phyloP scores from a whole-genome alignment of 2,113 vertebrate genomes.

The Sander lucioperca region DNA sequence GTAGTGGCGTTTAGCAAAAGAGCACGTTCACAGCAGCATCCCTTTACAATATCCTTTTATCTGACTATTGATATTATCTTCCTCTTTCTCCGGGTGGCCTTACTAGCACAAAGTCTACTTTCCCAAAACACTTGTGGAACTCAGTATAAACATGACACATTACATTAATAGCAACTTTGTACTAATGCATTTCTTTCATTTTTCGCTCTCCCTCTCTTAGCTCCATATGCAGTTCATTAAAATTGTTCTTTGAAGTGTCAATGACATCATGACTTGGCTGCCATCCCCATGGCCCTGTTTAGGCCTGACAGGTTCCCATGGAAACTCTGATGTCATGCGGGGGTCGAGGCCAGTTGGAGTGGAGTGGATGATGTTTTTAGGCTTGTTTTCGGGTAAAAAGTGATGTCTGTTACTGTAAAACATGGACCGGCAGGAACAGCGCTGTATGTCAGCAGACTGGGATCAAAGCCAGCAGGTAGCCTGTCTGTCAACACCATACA shows the following conservation, averaged over 20 bases:
- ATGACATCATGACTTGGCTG: constrained; percentile 76
- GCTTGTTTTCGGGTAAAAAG: constrained; percentile 41
- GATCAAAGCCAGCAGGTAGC: constrained; percentile 52
- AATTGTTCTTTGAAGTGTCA: constrained; percentile 64
- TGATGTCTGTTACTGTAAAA: constrained; percentile 45
- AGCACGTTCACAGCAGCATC: background rate
- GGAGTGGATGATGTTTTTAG: constrained; percentile 18
- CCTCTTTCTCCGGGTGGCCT: constrained; percentile 7
- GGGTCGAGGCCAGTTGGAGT: background rate
- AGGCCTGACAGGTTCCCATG: constrained; percentile 68
- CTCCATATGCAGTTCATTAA: constrained; percentile 71
- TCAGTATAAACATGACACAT: constrained; percentile 17
- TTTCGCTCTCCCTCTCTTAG: constrained; percentile 31
- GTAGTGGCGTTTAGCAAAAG: background rate
- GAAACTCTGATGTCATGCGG: constrained; percentile 71
- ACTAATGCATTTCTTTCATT: constrained; percentile 28
- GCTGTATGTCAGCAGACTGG: constrained; percentile 49
- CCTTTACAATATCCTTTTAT: background rate
- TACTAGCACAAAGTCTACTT: background rate
- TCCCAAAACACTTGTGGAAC: constrained; percentile 15
- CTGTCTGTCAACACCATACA: constrained; percentile 11
- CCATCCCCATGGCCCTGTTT: constrained; percentile 61
- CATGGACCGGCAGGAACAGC: background rate
- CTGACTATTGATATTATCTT: background rate
- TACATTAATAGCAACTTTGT: constrained; percentile 15